Conservation (phyloP, 2,797 vertebrate species). For the Gallinago stenura region DNA sequence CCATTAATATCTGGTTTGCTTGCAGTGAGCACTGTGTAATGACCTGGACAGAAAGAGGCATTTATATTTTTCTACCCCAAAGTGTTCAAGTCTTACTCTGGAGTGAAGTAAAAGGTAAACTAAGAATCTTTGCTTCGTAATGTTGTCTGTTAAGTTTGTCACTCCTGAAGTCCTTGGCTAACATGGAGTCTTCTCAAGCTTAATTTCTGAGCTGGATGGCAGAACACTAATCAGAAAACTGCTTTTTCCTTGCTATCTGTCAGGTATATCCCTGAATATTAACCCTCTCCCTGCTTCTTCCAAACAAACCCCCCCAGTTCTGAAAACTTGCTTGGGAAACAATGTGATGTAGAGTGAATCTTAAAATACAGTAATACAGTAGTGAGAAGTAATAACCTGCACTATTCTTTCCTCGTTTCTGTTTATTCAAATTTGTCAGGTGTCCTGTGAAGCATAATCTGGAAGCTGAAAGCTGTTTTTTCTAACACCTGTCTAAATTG, state of each 20-base stretch:
- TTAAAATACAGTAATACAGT: background rate
- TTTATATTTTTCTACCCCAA: constrained; percentile 94
- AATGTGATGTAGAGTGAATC: accelerated
- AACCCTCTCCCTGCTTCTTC: background rate
- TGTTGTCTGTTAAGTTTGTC: background rate
- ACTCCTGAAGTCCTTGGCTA: background rate
- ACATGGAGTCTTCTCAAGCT: background rate
- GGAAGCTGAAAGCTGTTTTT: background rate
- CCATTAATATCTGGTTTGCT: background rate
- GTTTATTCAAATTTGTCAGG: background rate
- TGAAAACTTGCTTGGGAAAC: background rate
- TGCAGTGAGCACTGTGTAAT: constrained; percentile 92
- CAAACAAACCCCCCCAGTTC: background rate
- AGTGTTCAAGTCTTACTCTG: constrained; percentile 94
- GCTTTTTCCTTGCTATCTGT: background rate
- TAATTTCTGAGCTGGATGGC: background rate
- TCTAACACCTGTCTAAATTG: background rate
- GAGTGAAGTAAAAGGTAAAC: constrained; percentile 92
- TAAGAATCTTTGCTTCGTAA: background rate
- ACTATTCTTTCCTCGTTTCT: background rate
- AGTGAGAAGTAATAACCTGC: background rate
- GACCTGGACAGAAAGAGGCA: constrained; percentile 93
- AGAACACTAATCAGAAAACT: background rate
- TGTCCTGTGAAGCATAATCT: background rate
- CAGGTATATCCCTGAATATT: background rate